phyloP scores from a whole-genome alignment of 2,888 invertebrate species.

The Lypha dubia region DNA sequence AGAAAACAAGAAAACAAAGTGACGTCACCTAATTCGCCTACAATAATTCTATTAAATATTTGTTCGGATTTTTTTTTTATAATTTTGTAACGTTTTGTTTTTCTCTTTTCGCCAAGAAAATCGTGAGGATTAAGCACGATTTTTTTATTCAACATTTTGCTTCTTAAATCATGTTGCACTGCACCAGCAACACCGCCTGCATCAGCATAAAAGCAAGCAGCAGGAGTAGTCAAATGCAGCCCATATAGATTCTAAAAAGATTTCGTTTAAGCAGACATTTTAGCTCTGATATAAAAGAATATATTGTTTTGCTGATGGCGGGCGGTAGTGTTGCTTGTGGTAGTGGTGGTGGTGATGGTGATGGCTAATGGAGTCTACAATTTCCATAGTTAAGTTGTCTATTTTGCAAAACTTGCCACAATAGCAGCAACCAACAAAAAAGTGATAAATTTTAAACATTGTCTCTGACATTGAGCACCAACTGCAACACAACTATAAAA shows the following conservation, averaged over 20 bases:
- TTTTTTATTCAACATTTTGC: constrained; percentile 70
- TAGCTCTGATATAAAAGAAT: constrained; percentile 4
- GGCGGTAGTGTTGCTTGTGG: not conserved
- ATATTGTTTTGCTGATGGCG: not conserved
- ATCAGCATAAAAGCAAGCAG: constrained; percentile 47
- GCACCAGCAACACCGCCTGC: constrained; percentile 65
- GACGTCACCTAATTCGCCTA: constrained; percentile 72
- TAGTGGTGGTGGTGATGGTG: constrained; percentile 10
- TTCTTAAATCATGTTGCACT: constrained; percentile 72
- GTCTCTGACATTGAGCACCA: constrained; percentile 70
- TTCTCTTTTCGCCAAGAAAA: constrained; percentile 55
- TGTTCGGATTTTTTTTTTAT: constrained; percentile 43
- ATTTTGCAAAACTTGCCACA: constrained; percentile 53
- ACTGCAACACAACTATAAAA: constrained; percentile 45
- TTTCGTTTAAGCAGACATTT: constrained; percentile 39
- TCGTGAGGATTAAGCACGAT: constrained; percentile 70
- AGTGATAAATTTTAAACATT: constrained; percentile 72
- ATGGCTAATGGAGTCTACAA: constrained; percentile 55
- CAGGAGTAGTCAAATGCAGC: constrained; percentile 61
- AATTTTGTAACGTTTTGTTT: constrained; percentile 20
- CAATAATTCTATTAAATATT: constrained; percentile 70
- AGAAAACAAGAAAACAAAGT: constrained; percentile 45
- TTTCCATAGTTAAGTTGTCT: constrained; percentile 71
- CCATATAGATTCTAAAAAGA: constrained; percentile 65
- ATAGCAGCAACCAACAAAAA: constrained; percentile 62